Evolutionary conservation across 2,888 invertebrate species (phyloP).

Genomic region (Kuschelorhynchus macadamiae): DNA sequence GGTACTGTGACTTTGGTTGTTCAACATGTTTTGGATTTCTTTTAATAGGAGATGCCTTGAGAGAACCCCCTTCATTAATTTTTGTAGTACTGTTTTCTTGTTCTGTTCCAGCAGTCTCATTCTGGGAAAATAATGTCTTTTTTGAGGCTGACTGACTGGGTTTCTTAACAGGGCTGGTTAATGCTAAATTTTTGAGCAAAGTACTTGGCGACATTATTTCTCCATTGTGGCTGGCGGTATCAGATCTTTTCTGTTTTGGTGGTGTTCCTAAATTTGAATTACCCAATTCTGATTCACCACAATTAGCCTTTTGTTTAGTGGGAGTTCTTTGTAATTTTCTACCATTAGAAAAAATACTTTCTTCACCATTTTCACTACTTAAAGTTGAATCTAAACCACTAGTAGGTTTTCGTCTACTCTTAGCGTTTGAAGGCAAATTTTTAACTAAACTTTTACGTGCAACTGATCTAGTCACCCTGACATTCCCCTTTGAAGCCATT

Average conservation of each 20-base stretch:
- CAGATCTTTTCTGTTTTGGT: conserved; percentile 61
- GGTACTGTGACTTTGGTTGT: conserved; percentile 53
- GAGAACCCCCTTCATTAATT: not conserved
- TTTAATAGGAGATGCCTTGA: not conserved
- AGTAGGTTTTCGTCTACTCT: conserved; percentile 5
- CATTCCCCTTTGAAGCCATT: conserved; percentile 9
- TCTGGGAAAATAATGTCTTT: conserved; percentile 14
- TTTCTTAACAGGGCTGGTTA: conserved; percentile 55
- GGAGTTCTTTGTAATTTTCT: conserved; percentile 29
- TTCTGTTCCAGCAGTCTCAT: not conserved
- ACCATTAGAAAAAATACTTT: not conserved
- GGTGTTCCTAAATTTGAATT: conserved; percentile 59
- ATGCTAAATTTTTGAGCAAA: conserved; percentile 57
- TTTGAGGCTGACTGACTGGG: not conserved
- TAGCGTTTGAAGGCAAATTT: not conserved
- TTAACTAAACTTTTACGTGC: conserved; percentile 8
- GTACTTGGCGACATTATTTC: conserved; percentile 58
- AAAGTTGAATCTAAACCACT: conserved; percentile 21
- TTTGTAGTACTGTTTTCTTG: not conserved
- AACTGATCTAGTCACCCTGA: conserved; percentile 35
- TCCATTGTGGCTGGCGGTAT: conserved; percentile 40
- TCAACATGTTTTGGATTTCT: not conserved
- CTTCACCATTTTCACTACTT: conserved; percentile 47
- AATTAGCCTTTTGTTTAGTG: conserved; percentile 42
- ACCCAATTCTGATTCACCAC: conserved; percentile 31